Base-by-base conservation (phyloP, 2,888 invertebrate species). In the Cosmia trapezina region DNA sequence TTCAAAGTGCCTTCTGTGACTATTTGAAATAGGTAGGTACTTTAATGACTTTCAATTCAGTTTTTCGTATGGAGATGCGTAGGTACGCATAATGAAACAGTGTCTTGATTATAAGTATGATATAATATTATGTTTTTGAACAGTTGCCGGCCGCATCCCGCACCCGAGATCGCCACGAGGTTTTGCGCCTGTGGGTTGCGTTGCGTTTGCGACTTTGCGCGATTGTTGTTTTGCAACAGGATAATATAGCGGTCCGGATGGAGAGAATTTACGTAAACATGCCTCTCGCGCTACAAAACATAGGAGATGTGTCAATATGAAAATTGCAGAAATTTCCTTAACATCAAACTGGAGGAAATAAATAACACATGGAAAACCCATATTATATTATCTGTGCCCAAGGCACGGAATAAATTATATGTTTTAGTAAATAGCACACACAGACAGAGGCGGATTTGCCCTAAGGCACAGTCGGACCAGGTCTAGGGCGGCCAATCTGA, bases 191-290 rank as follows among this genome's bases (percentile, higher is more conserved):
- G 43, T 19, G 43, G 11, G 22, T 51, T 12, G 19, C 14, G 19
- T 51, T 33, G 54, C 14, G 45, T 17, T 43, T 17, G n/a, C n/a
- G n/a, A n/a, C n/a, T n/a, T n/a, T n/a, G 56, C 45, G 47, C 22
- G 17, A 14, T 47, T 19, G 22, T 57, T 67, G 56, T 45, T 73
- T 51, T 59, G 41, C 22, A 47, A 69, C 61, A 69, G 77, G 61
- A 75, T 45, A 76, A 69, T 49, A 28, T 43, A 22, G 28, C 12
- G 5, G 19, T 45, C 0, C n/a, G 19, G 49, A 12, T 11, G 17
- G 1, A 11, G 11, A 17, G n/a, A 6, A 8, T 59, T 17, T 4
- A n/a, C 22, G 12, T 49, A 43, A 68, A 49, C 33, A 56, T 28
- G 12, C 22, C 14, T 43, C 14, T 43, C 33, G 17, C 43, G 43